Conservation (phyloP, 2,888 invertebrate species). For the Lysandra coridon region DNA sequence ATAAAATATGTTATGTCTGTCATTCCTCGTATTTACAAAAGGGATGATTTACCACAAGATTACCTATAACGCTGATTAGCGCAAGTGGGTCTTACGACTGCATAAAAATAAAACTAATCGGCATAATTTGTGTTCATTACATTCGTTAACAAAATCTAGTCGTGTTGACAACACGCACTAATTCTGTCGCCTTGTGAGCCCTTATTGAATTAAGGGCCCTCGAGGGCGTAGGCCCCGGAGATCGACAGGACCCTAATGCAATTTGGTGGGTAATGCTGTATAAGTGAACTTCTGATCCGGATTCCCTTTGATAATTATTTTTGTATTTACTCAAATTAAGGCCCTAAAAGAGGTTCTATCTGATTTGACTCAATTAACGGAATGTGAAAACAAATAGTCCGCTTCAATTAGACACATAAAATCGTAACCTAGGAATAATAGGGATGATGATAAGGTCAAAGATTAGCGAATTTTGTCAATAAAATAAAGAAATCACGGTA, state of each 20-base stretch:
- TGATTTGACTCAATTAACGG: not conserved
- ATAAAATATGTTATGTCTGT: too few species aligned
- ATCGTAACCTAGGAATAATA: too few species aligned
- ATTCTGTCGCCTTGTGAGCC: constrained; percentile 39
- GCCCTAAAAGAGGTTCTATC: not conserved
- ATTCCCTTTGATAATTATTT: constrained; percentile 33
- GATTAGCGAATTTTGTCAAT: too few species aligned
- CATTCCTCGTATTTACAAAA: too few species aligned
- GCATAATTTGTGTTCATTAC: not conserved
- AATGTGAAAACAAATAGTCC: not conserved
- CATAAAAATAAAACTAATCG: not conserved
- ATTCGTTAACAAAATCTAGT: constrained; percentile 9
- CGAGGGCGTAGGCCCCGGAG: constrained; percentile 13
- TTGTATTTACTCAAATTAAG: constrained; percentile 19
- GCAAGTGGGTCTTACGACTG: not conserved
- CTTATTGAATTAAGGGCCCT: constrained; percentile 46
- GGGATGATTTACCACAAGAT: too few species aligned
- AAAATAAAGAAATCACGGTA: too few species aligned
- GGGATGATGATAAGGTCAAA: too few species aligned
- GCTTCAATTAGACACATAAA: too few species aligned
- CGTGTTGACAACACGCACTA: constrained; percentile 35
- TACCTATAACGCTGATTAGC: too few species aligned
- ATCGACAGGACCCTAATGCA: constrained; percentile 24
- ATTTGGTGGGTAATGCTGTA: constrained; percentile 22
- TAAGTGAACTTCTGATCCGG: constrained; percentile 26